phyloP scores from a whole-genome alignment of 2,888 invertebrate genomes.

The Creontiades dilutus region DNA sequence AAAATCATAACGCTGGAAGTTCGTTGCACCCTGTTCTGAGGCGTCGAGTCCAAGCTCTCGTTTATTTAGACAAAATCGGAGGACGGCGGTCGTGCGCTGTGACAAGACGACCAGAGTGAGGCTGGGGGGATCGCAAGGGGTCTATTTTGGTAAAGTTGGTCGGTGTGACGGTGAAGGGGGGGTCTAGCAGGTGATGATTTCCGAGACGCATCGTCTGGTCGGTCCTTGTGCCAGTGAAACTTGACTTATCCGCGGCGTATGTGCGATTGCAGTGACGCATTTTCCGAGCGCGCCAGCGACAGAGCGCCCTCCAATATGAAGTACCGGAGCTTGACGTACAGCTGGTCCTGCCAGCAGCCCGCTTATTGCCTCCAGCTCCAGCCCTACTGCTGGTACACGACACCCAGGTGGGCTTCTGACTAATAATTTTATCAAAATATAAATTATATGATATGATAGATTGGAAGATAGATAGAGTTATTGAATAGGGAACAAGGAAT shows the following conservation, averaged over 20 bases:
- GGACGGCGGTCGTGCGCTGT: slow-evolving; percentile 21
- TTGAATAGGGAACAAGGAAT: too few species aligned
- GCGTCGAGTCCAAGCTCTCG: background rate
- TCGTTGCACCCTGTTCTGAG: background rate
- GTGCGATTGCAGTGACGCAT: background rate
- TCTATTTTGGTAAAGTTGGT: slow-evolving; percentile 59
- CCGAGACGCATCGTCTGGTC: background rate
- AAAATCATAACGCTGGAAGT: background rate
- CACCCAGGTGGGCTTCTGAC: background rate
- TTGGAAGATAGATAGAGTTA: too few species aligned
- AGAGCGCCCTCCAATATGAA: slow-evolving; percentile 8
- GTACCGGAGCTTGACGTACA: slow-evolving; percentile 51
- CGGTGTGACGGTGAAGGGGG: slow-evolving; percentile 30
- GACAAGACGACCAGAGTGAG: slow-evolving; percentile 16
- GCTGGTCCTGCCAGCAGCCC: slow-evolving; percentile 51
- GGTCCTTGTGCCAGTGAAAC: background rate
- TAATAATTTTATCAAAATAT: too few species aligned
- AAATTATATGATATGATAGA: too few species aligned
- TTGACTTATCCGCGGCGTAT: background rate
- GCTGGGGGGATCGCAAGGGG: background rate
- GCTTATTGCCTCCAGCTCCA: slow-evolving; percentile 45
- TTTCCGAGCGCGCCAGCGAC: slow-evolving; percentile 6
- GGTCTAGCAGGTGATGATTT: slow-evolving; percentile 51
- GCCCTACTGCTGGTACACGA: slow-evolving; percentile 49
- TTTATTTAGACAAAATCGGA: slow-evolving; percentile 12